A percentile compares a stretch with the other conserved stretches of the same genome.
phyloP scores from a whole-genome alignment of 2,797 vertebrate genomes.

The Okamejei kenojei region DNA sequence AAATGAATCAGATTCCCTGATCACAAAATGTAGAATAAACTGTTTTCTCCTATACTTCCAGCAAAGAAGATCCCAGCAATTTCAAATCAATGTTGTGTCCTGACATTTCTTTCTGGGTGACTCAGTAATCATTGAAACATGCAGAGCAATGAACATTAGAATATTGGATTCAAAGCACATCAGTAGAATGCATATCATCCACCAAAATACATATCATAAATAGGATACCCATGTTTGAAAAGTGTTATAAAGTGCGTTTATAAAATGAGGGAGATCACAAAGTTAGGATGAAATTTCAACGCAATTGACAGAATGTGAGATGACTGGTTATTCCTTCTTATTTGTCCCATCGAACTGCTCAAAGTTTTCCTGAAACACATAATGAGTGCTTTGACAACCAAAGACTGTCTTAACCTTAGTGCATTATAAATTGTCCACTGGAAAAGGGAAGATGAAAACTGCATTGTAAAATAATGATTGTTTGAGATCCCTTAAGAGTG shows the following conservation, averaged over 20 bases:
- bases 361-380: neutral
- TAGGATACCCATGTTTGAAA: neutral
- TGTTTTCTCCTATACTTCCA: neutral
- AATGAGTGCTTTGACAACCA: neutral
- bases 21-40: neutral
- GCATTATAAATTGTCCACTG: neutral
- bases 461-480: neutral
- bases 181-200: neutral
- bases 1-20: neutral
- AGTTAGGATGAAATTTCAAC: neutral
- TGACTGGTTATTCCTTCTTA: neutral
- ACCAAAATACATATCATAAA: neutral
- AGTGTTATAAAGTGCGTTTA: neutral
- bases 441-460: neutral
- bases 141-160: neutral
- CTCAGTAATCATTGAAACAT: neutral
- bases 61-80: neutral
- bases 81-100: neutral
- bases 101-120: neutral
- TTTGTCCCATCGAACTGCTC: neutral
- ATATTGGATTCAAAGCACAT: neutral
- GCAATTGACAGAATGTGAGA: neutral
- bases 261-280: no score
- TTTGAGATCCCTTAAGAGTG: neutral
- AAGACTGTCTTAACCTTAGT: neutral